phyloP scores from a whole-genome alignment of 1,140 invertebrate species.

The Drosophila guanche region DNA sequence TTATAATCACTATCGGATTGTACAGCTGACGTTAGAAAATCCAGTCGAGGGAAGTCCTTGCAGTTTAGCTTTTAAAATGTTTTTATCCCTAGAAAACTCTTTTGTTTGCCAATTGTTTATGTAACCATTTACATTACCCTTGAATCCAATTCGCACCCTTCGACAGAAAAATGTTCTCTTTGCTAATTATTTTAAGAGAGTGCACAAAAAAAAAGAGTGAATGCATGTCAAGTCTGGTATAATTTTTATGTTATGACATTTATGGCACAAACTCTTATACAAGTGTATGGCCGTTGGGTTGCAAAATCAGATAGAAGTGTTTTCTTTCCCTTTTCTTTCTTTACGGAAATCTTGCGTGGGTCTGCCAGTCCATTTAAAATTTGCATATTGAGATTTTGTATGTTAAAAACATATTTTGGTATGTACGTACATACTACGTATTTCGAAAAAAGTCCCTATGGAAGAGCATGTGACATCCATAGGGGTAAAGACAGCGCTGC shows the following conservation, averaged over 20 bases:
- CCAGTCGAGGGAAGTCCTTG: too few relatives aligned
- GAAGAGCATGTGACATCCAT: too few relatives aligned
- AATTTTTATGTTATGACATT: slow-evolving; percentile 5
- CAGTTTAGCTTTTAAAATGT: background rate
- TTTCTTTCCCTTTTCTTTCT: background rate
- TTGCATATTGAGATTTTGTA: too few relatives aligned
- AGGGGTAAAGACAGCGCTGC: too few relatives aligned
- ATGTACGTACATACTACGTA: too few relatives aligned
- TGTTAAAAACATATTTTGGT: too few relatives aligned
- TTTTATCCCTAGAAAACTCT: too few relatives aligned
- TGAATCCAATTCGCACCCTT: background rate
- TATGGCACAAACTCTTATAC: slow-evolving; percentile 41
- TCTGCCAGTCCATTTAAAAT: too few relatives aligned
- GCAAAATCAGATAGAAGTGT: slow-evolving; percentile 37
- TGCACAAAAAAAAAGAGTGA: background rate
- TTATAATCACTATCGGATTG: too few relatives aligned
- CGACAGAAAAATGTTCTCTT: background rate
- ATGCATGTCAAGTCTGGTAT: slow-evolving; percentile 18
- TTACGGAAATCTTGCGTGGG: slow-evolving; percentile 32
- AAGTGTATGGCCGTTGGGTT: slow-evolving; percentile 31
- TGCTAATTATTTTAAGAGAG: too few relatives aligned
- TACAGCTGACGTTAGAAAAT: too few relatives aligned
- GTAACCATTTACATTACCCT: slow-evolving; percentile 40
- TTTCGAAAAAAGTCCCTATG: too few relatives aligned
- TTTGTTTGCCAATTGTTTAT: slow-evolving; percentile 19